These are phyloP conservation scores for Sebastes dallii DNA, from an alignment of 2,797 vertebrate genomes.

Conservation along the genomic window DNA sequence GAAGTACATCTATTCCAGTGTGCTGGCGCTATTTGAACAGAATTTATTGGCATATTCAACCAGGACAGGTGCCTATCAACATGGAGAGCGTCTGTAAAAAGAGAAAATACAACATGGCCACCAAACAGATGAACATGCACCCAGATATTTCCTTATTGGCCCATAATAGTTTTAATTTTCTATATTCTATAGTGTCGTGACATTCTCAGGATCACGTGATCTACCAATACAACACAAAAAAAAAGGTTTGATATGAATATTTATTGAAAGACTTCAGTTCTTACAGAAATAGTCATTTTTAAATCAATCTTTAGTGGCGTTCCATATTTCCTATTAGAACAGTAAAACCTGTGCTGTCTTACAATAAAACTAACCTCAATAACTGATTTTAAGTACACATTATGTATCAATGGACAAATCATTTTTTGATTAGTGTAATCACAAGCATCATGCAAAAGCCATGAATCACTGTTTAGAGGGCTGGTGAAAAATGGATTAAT, in stretches of 20 bases:
- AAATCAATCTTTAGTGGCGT: constrained; percentile 57
- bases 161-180: background rate
- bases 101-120: background rate
- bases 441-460: constrained; percentile 61
- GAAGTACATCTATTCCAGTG: constrained; percentile 30
- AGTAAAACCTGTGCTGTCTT: constrained; percentile 69
- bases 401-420: constrained; percentile 33
- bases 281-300: constrained; percentile 74
- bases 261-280: constrained; percentile 74
- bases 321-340: constrained; percentile 47
- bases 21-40: constrained; percentile 2
- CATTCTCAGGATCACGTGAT: background rate
- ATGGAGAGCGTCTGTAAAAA: background rate
- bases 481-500: background rate
- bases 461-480: background rate
- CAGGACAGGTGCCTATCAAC: constrained; percentile 6
- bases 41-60: constrained; percentile 11
- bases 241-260: constrained; percentile 63
- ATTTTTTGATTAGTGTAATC: constrained; percentile 31
- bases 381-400: constrained; percentile 14
- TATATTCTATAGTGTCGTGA: background rate
- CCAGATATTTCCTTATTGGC: background rate
- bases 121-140: background rate
- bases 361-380: constrained; percentile 15
- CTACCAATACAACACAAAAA: background rate